phyloP scores from a whole-genome alignment of 2,113 vertebrate genomes.

The Setophaga petechia region DNA sequence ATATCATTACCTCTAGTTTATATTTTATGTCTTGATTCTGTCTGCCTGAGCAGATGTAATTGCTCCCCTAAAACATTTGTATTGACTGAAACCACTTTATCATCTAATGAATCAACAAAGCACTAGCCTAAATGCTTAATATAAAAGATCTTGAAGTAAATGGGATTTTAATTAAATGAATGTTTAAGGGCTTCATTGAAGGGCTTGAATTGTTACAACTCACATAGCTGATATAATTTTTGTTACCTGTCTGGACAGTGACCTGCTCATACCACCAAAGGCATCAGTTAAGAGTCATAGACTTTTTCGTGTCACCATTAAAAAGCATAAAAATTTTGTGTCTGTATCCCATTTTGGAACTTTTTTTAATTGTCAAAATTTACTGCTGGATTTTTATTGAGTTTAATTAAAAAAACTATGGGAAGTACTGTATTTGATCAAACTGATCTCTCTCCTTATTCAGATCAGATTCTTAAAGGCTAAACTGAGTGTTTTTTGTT shows the following conservation, averaged over 20 bases:
- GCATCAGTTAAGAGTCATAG: neutral
- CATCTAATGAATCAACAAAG: conserved; percentile 2
- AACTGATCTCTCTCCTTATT: neutral
- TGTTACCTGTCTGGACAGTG: neutral
- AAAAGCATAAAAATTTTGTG: neutral
- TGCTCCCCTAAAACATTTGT: neutral
- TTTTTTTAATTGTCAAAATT: neutral
- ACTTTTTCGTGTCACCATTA: neutral
- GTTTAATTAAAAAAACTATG: neutral
- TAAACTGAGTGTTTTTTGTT: neutral
- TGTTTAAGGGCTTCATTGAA: neutral
- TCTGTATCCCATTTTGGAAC: neutral
- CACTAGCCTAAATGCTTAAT: neutral
- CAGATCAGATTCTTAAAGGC: neutral
- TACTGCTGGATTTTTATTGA: neutral
- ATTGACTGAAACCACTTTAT: neutral
- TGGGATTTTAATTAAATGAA: neutral
- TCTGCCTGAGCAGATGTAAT: neutral
- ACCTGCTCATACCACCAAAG: neutral
- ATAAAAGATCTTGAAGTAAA: neutral
- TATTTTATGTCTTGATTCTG: neutral
- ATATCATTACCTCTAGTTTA: neutral
- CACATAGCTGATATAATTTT: neutral
- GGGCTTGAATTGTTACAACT: neutral
- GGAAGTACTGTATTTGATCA: neutral